phyloP scores from a whole-genome alignment of 2,797 vertebrate genomes.

The Argya squamiceps region DNA sequence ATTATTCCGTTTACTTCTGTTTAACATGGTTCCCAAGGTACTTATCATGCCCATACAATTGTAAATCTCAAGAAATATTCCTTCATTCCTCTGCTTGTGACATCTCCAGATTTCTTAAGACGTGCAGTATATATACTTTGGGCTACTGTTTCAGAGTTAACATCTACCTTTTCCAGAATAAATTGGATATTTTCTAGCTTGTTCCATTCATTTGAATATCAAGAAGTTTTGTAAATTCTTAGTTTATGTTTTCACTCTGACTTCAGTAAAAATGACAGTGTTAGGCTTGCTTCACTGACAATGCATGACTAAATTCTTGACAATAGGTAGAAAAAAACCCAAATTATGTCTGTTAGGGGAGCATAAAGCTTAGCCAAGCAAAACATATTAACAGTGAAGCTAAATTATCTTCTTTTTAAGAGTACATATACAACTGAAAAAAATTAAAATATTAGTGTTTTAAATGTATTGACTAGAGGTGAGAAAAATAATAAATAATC shows the following conservation, averaged over 20 bases:
- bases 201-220: neutral
- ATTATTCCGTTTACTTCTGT: neutral
- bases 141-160: neutral
- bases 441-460: neutral
- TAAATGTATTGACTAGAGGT: neutral
- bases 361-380: neutral
- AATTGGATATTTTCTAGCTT: neutral
- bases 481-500: neutral
- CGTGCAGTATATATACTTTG: rapidly evolving
- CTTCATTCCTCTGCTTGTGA: neutral
- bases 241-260: neutral
- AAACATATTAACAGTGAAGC: neutral
- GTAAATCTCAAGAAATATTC: neutral
- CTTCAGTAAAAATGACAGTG: neutral
- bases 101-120: neutral
- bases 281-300: neutral
- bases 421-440: neutral
- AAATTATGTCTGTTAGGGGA: neutral
- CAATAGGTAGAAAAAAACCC: neutral
- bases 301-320: neutral
- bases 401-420: neutral
- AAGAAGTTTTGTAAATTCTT: neutral
- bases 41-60: neutral
- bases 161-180: neutral
- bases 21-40: neutral